phyloP scores from a whole-genome alignment of 1,140 invertebrate species.

The Lucilia cuprina region DNA sequence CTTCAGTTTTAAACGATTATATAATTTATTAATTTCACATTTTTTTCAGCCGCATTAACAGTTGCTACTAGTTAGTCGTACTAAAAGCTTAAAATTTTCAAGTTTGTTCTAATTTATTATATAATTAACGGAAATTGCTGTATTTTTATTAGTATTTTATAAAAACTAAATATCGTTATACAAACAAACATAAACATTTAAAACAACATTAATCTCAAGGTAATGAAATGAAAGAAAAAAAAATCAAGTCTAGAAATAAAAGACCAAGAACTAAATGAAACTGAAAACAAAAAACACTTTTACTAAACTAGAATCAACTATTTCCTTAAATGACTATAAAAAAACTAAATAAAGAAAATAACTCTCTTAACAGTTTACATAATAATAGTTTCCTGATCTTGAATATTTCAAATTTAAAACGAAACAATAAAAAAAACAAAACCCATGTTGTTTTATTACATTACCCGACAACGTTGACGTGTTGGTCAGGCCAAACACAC shows the following conservation, averaged over 20 bases:
- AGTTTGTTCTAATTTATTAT: constrained; percentile 10
- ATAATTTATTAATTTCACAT: not conserved
- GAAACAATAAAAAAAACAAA: too few relatives aligned
- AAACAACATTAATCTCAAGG: constrained; percentile 19
- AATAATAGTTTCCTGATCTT: constrained; percentile 27
- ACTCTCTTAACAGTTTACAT: constrained; percentile 16
- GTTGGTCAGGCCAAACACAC: not conserved
- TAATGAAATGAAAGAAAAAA: constrained; percentile 4
- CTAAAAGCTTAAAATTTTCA: not conserved
- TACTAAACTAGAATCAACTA: too few relatives aligned
- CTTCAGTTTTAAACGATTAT: not conserved
- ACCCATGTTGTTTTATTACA: not conserved
- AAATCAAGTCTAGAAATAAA: not conserved
- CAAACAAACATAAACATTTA: not conserved
- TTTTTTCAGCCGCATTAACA: not conserved
- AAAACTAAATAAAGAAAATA: not conserved
- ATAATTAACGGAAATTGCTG: constrained; percentile 6
- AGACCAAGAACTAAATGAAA: too few relatives aligned
- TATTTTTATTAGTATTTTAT: not conserved
- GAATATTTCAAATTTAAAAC: not conserved
- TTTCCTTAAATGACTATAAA: too few relatives aligned
- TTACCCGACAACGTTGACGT: not conserved
- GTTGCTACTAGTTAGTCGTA: not conserved
- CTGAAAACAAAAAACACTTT: too few relatives aligned
- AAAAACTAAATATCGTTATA: not conserved